Evolutionary conservation across 2,797 vertebrate genomes (phyloP).

Genomic region (Enteromius argenteus): DNA sequence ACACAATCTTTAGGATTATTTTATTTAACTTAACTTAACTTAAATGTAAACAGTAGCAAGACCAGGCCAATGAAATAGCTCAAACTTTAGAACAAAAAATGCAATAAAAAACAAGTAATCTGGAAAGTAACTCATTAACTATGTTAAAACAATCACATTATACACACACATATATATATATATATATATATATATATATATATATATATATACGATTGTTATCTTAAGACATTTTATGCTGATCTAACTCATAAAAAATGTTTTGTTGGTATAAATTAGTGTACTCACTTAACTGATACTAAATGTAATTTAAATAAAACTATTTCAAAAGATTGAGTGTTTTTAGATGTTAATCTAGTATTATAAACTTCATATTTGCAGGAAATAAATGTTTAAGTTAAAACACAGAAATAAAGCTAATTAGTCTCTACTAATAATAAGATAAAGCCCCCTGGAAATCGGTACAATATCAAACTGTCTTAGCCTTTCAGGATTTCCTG

Average conservation of each 20-base stretch:
- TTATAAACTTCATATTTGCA: neutral
- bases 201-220: too few relatives aligned
- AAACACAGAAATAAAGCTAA: neutral
- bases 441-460: neutral
- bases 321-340: neutral
- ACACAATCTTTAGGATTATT: neutral
- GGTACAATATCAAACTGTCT: constrained; percentile 13
- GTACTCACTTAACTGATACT: neutral
- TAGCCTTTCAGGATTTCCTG: constrained; percentile 46
- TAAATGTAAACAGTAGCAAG: neutral
- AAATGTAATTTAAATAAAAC: neutral
- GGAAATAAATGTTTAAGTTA: neutral
- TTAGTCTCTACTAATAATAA: neutral
- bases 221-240: too few relatives aligned
- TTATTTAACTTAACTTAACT: neutral
- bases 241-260: too few relatives aligned
- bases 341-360: neutral
- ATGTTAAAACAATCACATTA: neutral
- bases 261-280: neutral
- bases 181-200: too few relatives aligned
- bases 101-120: neutral
- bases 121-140: neutral
- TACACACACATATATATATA: too few relatives aligned
- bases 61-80: neutral
- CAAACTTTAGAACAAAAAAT: neutral